Evolutionary conservation across 2,113 vertebrate genomes (phyloP).

Genomic region (Felis catus): F.catus_Fca126_mat1.0 CM031419.1:46504001-46504500

Average conservation of each 20-base stretch:
- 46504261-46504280: background rate
- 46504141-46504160: rapidly evolving
- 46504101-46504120: background rate
- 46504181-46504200: background rate
- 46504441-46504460: background rate
- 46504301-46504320: background rate
- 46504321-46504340: background rate
- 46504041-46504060: background rate
- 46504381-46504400: background rate
- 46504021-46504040: background rate
- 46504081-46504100: background rate
- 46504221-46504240: background rate
- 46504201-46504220: background rate
- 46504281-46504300: background rate
- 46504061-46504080: background rate
- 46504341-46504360: background rate
- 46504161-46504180: rapidly evolving
- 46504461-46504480: background rate
- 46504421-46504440: no score
- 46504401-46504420: background rate
- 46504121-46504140: background rate
- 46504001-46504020: background rate
- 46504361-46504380: no score
- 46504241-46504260: background rate
- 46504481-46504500: background rate